phyloP scores from a whole-genome alignment of 2,888 invertebrate species.

The Pimpla rufipes region DNA sequence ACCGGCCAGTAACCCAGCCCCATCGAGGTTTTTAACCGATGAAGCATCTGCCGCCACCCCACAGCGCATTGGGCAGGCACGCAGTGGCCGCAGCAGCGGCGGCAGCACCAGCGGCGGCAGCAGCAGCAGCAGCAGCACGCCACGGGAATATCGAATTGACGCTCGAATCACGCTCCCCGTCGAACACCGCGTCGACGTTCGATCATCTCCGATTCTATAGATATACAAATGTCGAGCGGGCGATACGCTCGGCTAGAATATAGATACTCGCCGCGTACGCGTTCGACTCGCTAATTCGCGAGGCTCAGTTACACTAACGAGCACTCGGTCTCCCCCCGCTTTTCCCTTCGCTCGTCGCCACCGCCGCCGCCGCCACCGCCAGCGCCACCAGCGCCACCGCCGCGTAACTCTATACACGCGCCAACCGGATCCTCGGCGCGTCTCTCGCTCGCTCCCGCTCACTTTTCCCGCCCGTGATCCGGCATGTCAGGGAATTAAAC shows the following conservation, averaged over 20 bases:
- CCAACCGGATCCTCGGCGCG: not conserved
- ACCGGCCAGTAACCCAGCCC: slow-evolving; percentile 48
- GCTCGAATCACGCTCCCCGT: slow-evolving; percentile 64
- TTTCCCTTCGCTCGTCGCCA: not conserved
- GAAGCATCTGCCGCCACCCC: slow-evolving; percentile 55
- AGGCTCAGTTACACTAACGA: slow-evolving; percentile 65
- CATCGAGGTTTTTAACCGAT: slow-evolving; percentile 60
- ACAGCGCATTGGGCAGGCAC: slow-evolving; percentile 45
- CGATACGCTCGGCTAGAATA: slow-evolving; percentile 25
- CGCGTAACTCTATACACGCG: not conserved
- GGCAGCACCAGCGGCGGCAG: not conserved
- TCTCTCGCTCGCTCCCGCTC: slow-evolving; percentile 22
- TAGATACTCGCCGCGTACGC: slow-evolving; percentile 51
- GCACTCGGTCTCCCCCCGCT: slow-evolving; percentile 13
- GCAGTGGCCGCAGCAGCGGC: not conserved
- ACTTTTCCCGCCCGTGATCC: slow-evolving; percentile 43
- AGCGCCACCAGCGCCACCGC: no score
- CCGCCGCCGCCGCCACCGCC: no score
- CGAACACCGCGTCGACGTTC: slow-evolving; percentile 60
- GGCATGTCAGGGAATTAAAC: slow-evolving; percentile 51
- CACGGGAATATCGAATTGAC: slow-evolving; percentile 64
- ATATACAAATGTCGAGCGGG: slow-evolving; percentile 12
- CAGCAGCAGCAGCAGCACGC: slow-evolving; percentile 37
- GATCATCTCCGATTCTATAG: slow-evolving; percentile 41
- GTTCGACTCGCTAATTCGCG: slow-evolving; percentile 67